These are phyloP conservation scores for Allophyes oxyacanthae DNA, from an alignment of 2,888 invertebrate genomes.

Conservation along the genomic window DNA sequence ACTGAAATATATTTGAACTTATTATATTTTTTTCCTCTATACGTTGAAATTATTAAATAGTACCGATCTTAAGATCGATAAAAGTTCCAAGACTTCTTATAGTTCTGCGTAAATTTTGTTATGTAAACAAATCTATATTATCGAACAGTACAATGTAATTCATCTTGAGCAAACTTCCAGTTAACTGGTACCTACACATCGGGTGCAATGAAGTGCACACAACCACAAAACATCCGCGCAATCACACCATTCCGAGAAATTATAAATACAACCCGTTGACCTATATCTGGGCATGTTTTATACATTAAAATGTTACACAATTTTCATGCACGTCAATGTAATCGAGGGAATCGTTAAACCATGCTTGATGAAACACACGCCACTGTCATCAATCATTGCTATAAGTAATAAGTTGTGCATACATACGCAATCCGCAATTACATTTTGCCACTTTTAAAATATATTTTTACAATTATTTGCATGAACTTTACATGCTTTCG, in stretches of 20 bases:
- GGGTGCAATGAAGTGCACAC: conserved; percentile 69
- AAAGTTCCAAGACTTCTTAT: conserved; percentile 42
- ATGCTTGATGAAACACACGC: conserved; percentile 65
- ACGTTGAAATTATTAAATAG: no score
- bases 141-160: conserved; percentile 73
- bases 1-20: no score
- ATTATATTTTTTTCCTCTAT: no score
- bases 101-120: conserved; percentile 13
- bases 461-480: conserved; percentile 59
- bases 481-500: conserved; percentile 65
- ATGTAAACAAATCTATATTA: conserved; percentile 38
- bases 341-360: conserved; percentile 66
- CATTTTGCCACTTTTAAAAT: conserved; percentile 53
- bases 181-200: conserved; percentile 56
- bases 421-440: conserved; percentile 54
- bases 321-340: conserved; percentile 72
- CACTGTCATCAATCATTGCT: conserved; percentile 62
- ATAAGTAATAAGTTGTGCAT: conserved; percentile 55
- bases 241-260: conserved; percentile 82
- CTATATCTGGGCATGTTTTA: conserved; percentile 79
- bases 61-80: no score
- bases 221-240: conserved; percentile 81
- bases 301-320: conserved; percentile 82
- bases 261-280: conserved; percentile 80
- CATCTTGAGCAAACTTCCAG: conserved; percentile 69